Percentiles rank a stretch among this genome's conserved stretches.
These are phyloP conservation scores for Urosaurus nigricauda DNA, from an alignment of 2,797 vertebrate species.

Conservation along the genomic window DNA sequence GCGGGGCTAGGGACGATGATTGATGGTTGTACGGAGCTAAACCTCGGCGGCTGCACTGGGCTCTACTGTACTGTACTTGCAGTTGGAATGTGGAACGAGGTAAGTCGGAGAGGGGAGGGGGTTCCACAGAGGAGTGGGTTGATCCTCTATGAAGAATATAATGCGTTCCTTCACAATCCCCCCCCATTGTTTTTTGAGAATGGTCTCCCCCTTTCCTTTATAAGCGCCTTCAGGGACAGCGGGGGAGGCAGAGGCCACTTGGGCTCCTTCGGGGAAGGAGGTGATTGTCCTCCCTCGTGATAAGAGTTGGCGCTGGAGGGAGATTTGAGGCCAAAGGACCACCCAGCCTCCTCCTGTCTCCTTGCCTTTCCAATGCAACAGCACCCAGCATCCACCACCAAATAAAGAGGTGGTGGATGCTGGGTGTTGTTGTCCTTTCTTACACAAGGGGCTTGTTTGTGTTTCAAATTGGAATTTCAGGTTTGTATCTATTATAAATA, in stretches of 20 bases:
- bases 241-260: no score
- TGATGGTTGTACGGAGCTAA: background rate
- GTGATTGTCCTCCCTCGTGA: no score
- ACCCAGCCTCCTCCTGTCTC: background rate
- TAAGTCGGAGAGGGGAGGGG: conserved; percentile 41
- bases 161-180: background rate
- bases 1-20: no score
- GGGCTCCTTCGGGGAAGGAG: background rate
- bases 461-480: no score
- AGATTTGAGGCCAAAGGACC: background rate
- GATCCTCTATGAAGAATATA: background rate
- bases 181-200: background rate
- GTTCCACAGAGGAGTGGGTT: background rate
- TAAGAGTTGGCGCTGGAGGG: background rate
- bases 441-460: no score
- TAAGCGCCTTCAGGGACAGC: background rate
- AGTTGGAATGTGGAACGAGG: conserved; percentile 22
- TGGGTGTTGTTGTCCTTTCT: no score
- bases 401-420: no score
- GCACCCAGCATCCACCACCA: no score
- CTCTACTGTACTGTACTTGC: no score
- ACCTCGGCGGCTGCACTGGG: rapidly evolving
- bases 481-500: no score
- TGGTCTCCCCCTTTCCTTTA: background rate
- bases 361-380: background rate